These are phyloP conservation scores for Zophobas morio DNA, from an alignment of 1,140 invertebrate genomes.

Conservation along the genomic window DNA sequence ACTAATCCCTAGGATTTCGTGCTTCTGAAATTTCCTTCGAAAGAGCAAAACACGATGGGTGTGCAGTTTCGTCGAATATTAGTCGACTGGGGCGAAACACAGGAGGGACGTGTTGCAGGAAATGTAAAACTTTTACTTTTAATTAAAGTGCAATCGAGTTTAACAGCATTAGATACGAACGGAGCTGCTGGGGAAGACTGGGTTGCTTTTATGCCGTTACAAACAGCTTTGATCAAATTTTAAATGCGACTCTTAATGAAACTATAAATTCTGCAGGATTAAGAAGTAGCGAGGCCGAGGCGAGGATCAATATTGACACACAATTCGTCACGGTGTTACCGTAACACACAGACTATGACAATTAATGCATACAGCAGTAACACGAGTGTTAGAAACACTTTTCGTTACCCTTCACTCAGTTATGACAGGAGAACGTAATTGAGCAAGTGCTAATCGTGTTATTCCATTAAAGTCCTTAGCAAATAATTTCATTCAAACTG, in stretches of 20 bases:
- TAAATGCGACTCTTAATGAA: constrained; percentile 13
- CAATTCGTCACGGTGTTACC: not conserved
- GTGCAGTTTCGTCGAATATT: constrained; percentile 27
- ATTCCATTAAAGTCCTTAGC: not conserved
- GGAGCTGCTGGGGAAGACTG: not conserved
- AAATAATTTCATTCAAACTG: constrained; percentile 3
- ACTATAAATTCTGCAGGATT: not conserved
- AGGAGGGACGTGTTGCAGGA: constrained; percentile 1
- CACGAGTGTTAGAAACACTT: not conserved
- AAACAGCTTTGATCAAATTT: constrained; percentile 22
- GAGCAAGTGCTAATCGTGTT: not conserved
- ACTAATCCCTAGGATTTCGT: constrained; percentile 1
- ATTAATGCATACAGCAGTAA: not conserved
- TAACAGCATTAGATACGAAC: constrained; percentile 14
- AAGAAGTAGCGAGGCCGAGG: not conserved
- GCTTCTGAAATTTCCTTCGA: not conserved
- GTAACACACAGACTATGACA: not conserved
- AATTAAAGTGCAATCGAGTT: constrained; percentile 22
- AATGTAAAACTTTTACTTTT: constrained; percentile 19
- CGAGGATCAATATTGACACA: not conserved
- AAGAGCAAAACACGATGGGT: not conserved
- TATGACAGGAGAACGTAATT: constrained; percentile 4
- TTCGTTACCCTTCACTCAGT: not conserved
- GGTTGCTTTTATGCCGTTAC: not conserved
- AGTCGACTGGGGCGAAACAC: not conserved